Evolutionary conservation across 2,113 vertebrate species (phyloP).

Genomic region (Speoplatyrhinus poulsoni): DNA sequence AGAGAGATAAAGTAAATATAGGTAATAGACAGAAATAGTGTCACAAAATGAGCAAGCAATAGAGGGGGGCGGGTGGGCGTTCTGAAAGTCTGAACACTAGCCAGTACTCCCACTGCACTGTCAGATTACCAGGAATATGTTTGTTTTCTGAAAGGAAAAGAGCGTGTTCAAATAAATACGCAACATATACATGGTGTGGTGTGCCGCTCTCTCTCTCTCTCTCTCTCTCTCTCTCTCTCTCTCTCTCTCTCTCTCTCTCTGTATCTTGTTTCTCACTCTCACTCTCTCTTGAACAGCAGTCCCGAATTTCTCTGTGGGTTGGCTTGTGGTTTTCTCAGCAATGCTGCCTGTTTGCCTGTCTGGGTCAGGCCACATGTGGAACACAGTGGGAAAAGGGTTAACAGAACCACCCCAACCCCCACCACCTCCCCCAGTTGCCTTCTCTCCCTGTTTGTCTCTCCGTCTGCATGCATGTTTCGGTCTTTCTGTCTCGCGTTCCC

Average conservation of each 20-base stretch:
- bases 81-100: slow-evolving; percentile 47
- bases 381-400: slow-evolving; percentile 72
- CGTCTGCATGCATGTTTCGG: slow-evolving; percentile 43
- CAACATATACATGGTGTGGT: slow-evolving; percentile 50
- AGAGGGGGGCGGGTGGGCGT: slow-evolving; percentile 12
- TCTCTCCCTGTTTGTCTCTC: slow-evolving; percentile 47
- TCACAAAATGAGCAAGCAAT: background rate
- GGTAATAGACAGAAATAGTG: background rate
- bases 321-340: slow-evolving; percentile 74
- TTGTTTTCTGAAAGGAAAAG: slow-evolving; percentile 71
- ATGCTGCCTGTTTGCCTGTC: slow-evolving; percentile 71
- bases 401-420: slow-evolving; percentile 29
- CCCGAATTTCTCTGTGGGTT: slow-evolving; percentile 65
- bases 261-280: slow-evolving; percentile 10
- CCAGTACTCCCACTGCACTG: slow-evolving; percentile 58
- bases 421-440: slow-evolving; percentile 37
- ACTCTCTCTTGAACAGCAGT: slow-evolving; percentile 37
- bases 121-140: slow-evolving; percentile 71
- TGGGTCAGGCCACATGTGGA: slow-evolving; percentile 75
- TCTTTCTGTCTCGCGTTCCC: slow-evolving; percentile 45
- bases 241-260: slow-evolving; percentile 15
- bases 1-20: background rate
- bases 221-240: slow-evolving; percentile 5
- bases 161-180: slow-evolving; percentile 73
- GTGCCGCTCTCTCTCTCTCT: slow-evolving; percentile 18